phyloP scores from a whole-genome alignment of 2,888 invertebrate species.

The Nemoura dubitans region DNA sequence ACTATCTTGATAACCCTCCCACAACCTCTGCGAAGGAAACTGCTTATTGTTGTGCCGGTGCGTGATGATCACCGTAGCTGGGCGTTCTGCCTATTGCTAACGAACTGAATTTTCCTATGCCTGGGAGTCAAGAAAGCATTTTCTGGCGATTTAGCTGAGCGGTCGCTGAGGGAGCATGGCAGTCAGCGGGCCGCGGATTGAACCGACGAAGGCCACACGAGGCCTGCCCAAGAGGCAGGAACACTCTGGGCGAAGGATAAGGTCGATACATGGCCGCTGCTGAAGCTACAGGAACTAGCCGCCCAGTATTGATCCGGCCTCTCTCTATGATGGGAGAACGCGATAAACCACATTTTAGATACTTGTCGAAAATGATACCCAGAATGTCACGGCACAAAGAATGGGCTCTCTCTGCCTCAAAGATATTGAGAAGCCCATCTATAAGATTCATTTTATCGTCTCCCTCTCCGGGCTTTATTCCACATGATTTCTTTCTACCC shows the following conservation, averaged over 20 bases:
- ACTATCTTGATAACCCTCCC: not conserved
- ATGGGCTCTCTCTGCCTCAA: not conserved
- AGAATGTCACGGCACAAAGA: constrained; percentile 5
- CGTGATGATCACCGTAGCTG: not conserved
- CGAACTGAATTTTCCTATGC: not conserved
- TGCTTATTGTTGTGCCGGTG: not conserved
- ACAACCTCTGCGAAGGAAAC: not conserved
- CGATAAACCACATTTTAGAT: not conserved
- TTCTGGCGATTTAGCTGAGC: not conserved
- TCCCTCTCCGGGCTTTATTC: not conserved
- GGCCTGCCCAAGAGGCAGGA: not conserved
- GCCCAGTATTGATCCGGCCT: not conserved
- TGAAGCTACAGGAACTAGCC: not conserved
- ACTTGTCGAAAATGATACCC: constrained; percentile 7
- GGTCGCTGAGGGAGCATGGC: not conserved
- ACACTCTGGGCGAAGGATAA: not conserved
- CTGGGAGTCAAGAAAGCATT: not conserved
- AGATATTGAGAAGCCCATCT: not conserved
- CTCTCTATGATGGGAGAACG: not conserved
- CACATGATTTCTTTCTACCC: not conserved
- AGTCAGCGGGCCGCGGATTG: not conserved
- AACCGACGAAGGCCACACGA: not conserved
- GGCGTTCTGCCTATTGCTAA: not conserved
- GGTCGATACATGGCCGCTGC: not conserved
- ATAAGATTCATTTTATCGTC: not conserved